Evolutionary conservation across 2,113 vertebrate species (phyloP).

Genomic region (Elephantulus edwardii): DNA sequence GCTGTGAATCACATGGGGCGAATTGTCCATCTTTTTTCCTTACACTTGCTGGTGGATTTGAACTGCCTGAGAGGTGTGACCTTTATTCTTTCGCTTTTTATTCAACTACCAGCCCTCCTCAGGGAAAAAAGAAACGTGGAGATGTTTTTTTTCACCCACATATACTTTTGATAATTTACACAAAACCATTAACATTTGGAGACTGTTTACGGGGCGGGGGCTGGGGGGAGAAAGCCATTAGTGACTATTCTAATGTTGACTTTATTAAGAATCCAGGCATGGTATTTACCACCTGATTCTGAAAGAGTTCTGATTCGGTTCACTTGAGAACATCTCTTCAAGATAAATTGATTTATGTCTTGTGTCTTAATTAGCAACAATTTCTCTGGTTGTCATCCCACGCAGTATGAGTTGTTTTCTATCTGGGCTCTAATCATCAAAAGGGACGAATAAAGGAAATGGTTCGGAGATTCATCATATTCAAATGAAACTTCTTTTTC

Average conservation of each 20-base stretch:
- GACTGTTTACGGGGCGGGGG: no score
- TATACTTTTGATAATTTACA: not conserved
- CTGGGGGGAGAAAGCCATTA: not conserved
- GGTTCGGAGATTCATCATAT: constrained; percentile 62
- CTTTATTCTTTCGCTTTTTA: no score
- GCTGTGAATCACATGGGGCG: no score
- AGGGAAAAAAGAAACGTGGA: not conserved
- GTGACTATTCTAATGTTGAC: not conserved
- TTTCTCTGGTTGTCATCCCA: constrained; percentile 63
- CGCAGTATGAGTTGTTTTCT: constrained; percentile 69
- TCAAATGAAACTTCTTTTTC: constrained; percentile 6
- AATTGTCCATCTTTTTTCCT: no score
- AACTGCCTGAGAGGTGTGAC: no score
- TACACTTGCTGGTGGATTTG: no score
- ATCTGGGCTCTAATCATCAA: constrained; percentile 68
- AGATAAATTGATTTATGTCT: constrained; percentile 36
- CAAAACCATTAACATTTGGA: not conserved
- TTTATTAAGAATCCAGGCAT: not conserved
- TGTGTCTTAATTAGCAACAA: constrained; percentile 61
- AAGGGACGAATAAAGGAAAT: constrained; percentile 66
- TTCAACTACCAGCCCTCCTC: no score
- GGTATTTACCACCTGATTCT: not conserved
- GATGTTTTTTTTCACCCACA: not conserved
- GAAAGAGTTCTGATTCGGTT: not conserved
- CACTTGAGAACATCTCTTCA: constrained; percentile 34